Evolutionary conservation across 2,888 invertebrate species (phyloP), one percentile per base, ranked within the genome.

Genomic region (Trissoscelio sp.): DNA sequence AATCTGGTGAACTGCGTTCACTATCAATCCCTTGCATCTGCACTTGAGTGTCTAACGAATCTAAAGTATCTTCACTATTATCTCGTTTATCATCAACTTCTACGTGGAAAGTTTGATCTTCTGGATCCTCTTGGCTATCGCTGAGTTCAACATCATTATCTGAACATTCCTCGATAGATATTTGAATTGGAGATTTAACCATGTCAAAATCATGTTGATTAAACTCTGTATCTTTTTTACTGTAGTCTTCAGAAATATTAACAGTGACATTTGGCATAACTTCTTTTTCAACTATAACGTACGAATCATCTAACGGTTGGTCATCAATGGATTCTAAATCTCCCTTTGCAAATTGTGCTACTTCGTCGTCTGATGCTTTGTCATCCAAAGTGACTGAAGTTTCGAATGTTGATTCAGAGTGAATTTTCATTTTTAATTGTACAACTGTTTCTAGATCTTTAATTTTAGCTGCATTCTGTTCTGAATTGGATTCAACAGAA

Each of bases 81-180:
- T 91, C 91, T 16, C 86, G 87, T 58, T 90, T 89, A n/a, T 90
- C 90, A 1, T 87, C 85, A 7, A 86, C 84, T 73, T 88, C 86
- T 2, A 86, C 87, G 44, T 87, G 85, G 48, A 86, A 87, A 20
- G 87, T 87, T 53, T 88, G 88, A 1, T 87, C 87, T 16, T 90
- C 88, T 11, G 75, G 77, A 18, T 83, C 78, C 12, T 87, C 86
- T 28, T 84, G 83, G 44, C 86, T 87, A 39, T 86, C 85, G 70
- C 88, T 88, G 0, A 69, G 64, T 20, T 87, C 84, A 0, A 84
- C 70, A 1, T 91, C 91, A 6, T 88, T 89, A 73, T 91, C 91
- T 4, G 91, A 91, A 55, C 91, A 91, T 51, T 91, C 91, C 83
- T 91, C 91, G 34, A 91, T 91, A 0, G 91, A 91, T 78, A 91